Evolutionary conservation across 2,113 vertebrate species (phyloP).

Genomic region (Labeo catla): DNA sequence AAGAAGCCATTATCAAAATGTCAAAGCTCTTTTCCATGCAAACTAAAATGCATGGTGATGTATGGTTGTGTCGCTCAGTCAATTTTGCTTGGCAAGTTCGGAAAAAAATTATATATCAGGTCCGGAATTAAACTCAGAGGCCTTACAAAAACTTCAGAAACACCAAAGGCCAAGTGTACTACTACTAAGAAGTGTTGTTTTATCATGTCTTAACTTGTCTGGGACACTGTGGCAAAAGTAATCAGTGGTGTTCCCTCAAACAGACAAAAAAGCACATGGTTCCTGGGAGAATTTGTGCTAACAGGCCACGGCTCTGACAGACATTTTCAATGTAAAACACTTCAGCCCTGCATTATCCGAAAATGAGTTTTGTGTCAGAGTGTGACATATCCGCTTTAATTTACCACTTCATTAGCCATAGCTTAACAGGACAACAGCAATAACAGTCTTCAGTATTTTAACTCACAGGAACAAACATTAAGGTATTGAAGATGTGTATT

Average conservation of each 20-base stretch:
- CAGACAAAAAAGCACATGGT: not conserved
- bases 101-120: not conserved
- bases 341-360: not conserved
- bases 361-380: slow-evolving; percentile 33
- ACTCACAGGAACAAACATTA: not conserved
- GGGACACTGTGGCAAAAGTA: not conserved
- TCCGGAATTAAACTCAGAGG: not conserved
- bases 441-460: not conserved
- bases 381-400: slow-evolving; percentile 15
- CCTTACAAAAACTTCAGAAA: not conserved
- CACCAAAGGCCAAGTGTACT: not conserved
- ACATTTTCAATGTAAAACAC: not conserved
- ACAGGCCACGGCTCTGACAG: not conserved
- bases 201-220: not conserved
- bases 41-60: not conserved
- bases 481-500: not conserved
- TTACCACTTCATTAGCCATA: slow-evolving; percentile 18
- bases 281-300: not conserved
- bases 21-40: slow-evolving; percentile 13
- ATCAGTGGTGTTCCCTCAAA: not conserved
- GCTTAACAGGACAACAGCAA: slow-evolving; percentile 23
- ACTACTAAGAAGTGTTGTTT: not conserved
- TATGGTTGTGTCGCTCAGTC: not conserved
- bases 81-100: not conserved
- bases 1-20: slow-evolving; percentile 7